A percentile compares a stretch with the other conserved stretches of the same genome.
These are phyloP conservation scores for Ciconia nigra DNA, from an alignment of 2,797 vertebrate genomes.

Conservation along the genomic window DNA sequence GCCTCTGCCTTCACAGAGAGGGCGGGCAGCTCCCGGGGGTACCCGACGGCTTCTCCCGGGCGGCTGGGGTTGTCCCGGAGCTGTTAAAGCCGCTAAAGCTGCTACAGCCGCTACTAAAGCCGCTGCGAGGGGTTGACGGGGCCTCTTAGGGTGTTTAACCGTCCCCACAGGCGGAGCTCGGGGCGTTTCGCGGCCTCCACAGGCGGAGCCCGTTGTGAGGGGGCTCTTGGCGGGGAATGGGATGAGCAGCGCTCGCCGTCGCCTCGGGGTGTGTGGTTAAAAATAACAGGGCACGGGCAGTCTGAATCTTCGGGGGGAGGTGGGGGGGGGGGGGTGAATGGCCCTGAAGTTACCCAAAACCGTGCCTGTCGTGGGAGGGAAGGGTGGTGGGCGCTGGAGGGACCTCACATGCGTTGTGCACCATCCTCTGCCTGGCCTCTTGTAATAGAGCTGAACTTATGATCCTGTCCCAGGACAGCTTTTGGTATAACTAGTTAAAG, in stretches of 20 bases:
- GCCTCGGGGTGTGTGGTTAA: too few relatives aligned
- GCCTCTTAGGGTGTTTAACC: accelerated
- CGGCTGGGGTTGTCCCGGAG: accelerated
- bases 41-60: accelerated
- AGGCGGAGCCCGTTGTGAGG: too few relatives aligned
- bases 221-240: not conserved
- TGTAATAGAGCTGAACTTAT: not conserved
- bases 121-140: not conserved
- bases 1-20: accelerated
- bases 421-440: too few relatives aligned
- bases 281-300: accelerated
- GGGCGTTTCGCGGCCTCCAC: accelerated
- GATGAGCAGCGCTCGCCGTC: accelerated
- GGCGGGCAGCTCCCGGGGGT: accelerated
- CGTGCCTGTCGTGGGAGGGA: accelerated
- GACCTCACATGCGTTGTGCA: accelerated
- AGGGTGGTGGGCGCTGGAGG: accelerated
- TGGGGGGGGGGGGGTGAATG: too few relatives aligned
- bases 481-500: accelerated
- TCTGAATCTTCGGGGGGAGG: not conserved
- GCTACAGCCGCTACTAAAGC: too few relatives aligned
- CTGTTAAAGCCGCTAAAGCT: too few relatives aligned
- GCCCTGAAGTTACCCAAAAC: too few relatives aligned
- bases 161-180: accelerated
- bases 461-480: too few relatives aligned